Evolutionary conservation across 2,888 invertebrate genomes (phyloP).

Genomic region (Euspilapteryx auroguttella): DNA sequence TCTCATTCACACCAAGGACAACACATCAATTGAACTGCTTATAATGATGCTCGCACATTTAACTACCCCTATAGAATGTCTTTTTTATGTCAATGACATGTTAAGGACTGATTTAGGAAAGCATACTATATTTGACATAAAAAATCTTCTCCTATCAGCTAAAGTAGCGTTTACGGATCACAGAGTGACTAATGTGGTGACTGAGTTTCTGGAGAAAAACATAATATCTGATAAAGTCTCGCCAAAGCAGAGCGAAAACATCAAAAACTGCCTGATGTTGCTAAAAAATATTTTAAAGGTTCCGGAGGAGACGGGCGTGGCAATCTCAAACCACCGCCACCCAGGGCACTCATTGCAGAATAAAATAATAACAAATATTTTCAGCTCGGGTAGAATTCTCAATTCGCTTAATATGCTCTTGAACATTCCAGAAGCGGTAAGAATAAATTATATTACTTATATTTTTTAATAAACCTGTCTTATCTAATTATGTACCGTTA

Average conservation of each 20-base stretch:
- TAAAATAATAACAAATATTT: slow-evolving; percentile 78
- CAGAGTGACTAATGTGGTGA: slow-evolving; percentile 66
- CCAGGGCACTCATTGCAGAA: slow-evolving; percentile 72
- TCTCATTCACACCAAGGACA: slow-evolving; percentile 67
- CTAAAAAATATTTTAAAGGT: slow-evolving; percentile 75
- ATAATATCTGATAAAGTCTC: slow-evolving; percentile 48
- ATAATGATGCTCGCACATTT: slow-evolving; percentile 73
- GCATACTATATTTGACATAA: slow-evolving; percentile 72
- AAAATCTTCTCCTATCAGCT: slow-evolving; percentile 64
- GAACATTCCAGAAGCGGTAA: slow-evolving; percentile 65
- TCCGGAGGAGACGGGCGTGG: too few relatives aligned
- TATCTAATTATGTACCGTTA: too few relatives aligned
- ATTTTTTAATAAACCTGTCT: too few relatives aligned
- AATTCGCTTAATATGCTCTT: slow-evolving; percentile 72
- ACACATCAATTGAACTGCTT: slow-evolving; percentile 64
- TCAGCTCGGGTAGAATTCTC: slow-evolving; percentile 76
- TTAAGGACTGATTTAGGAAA: slow-evolving; percentile 68
- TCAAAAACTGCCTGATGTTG: slow-evolving; percentile 71
- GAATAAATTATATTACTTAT: too few relatives aligned
- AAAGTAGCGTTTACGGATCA: slow-evolving; percentile 72
- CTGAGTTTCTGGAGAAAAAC: slow-evolving; percentile 69
- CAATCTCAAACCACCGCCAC: too few relatives aligned
- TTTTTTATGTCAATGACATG: slow-evolving; percentile 67
- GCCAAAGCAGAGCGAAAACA: slow-evolving; percentile 65
- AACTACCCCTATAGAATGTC: slow-evolving; percentile 75